phyloP scores from a whole-genome alignment of 2,113 vertebrate species.

The Zosterops pallidus region DNA sequence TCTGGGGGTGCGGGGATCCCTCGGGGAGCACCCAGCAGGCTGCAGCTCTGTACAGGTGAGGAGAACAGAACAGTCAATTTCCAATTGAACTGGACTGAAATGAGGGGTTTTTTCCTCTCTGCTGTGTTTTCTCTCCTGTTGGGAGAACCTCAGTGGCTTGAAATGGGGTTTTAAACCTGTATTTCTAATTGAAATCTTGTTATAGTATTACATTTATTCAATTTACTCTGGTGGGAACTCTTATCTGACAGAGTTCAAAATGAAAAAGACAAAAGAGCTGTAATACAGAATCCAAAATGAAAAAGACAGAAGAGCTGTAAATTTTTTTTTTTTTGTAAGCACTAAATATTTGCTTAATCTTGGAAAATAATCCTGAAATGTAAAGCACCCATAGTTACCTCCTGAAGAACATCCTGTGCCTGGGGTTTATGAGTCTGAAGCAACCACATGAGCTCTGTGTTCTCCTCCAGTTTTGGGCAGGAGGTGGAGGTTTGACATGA shows the following conservation, averaged over 20 bases:
- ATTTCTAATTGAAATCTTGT: neutral
- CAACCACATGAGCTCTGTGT: constrained; percentile 38
- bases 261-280: neutral
- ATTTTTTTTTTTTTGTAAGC: neutral
- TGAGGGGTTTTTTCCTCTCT: neutral
- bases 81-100: neutral
- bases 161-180: neutral
- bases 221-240: neutral
- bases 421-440: neutral
- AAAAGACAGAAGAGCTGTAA: neutral
- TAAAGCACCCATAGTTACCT: neutral
- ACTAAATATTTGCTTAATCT: neutral
- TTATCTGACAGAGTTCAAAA: neutral
- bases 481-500: neutral
- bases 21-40: neutral
- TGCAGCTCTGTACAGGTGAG: neutral
- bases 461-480: neutral
- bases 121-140: neutral
- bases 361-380: neutral
- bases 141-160: neutral
- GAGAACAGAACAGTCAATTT: neutral
- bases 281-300: neutral
- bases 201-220: neutral
- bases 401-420: neutral
- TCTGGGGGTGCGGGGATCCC: neutral